Evolutionary conservation across 2,888 invertebrate genomes (phyloP), one percentile per base, ranked within the genome.

Genomic region (Stomorhina lunata): DNA sequence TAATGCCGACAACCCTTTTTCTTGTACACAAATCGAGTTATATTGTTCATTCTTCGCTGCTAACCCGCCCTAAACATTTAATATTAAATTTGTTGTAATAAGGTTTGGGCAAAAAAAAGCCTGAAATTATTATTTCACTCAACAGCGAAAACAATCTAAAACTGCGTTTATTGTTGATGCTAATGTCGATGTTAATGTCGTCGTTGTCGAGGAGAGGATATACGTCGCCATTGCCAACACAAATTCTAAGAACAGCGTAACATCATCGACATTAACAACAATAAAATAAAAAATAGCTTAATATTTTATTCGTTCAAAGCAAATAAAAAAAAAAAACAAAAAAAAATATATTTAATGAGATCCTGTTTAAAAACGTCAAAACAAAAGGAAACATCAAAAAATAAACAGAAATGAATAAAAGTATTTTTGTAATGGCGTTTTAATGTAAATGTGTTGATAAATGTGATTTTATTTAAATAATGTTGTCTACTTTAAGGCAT

Each of bases 71-170:
- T 29, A n/a, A 37, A 48, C 37, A 59, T 59, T 50, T 59, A 76
- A 37, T 40, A 68, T 32, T 22, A 2, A 29, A 37, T 15, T 2
- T 10, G 32, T 6, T 6, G 22, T 45, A 48, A 68, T 10, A 50
- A 12, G 29, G 6, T 34, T 20, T n/a, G n/a, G n/a, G n/a, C n/a
- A n/a, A n/a, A n/a, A n/a, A 50, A 48, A 48, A 57, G 32, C 55
- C 66, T 32, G 17, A 43, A 75, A 57, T 55, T 59, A 25, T 50
- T 61, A 61, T 50, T 59, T 57, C 10, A 61, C 48, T 61, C 48
- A 22, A 61, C 43, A 71, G 20, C 22, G 22, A 43, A 37, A 27
- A n/a, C 9, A 50, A 34, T 32, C n/a, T 32, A 22, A 59, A 59
- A 34, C 15, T 9, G 0, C 22, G 20, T n/a, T 45, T 55, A 22